Evolutionary conservation across 2,797 vertebrate genomes (phyloP), one percentile per base, ranked within the genome.

Genomic region (Lagocephalus sceleratus): DNA sequence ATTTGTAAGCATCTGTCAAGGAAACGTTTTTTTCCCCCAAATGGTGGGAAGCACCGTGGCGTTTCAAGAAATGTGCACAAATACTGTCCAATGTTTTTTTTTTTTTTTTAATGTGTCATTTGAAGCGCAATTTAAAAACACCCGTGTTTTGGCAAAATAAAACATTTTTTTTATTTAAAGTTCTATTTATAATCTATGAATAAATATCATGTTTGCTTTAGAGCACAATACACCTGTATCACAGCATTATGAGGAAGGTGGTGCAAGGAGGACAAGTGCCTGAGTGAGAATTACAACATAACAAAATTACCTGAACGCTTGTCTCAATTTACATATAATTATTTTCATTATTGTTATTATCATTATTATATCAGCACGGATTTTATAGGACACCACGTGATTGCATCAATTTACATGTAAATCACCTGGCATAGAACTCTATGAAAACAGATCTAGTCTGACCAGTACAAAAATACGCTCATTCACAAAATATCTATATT

Each of bases 101-200:
- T 35, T 35, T n/a, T n/a, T n/a, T 14, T 5, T 10, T 12, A 35
- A 11, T 3, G 11, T 35, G 12, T 35, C 9, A 35, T 35, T 35
- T 14, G 6, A 42, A 41, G 19, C 9, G 40, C 7, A 42, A 42
- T 41, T n/a, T 17, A 17, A 17, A 17, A 41, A 11, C 10, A 11
- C 14, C 14, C 11, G 32, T 14, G 32, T 20, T 68, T 73, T 66
- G 45, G 35, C 51, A 74, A 81, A 78, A 81, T 68, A 73, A 52
- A 61, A 47, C 1, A 17, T 57, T 58, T 81, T 81, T 66, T 40
- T 44, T 20, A 68, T 75, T 78, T 53, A 15, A 29, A 72, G 60
- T 54, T 11, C 7, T 5, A 20, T 21, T 44, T 39, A 35, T 35
- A 14, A 20, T 21, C 41, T 39, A 35, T 35, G 5, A 42, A 42